A percentile compares a stretch with the other conserved stretches of the same genome.
phyloP scores from a whole-genome alignment of 2,888 invertebrate species.

The Athripsodes cinereus region DNA sequence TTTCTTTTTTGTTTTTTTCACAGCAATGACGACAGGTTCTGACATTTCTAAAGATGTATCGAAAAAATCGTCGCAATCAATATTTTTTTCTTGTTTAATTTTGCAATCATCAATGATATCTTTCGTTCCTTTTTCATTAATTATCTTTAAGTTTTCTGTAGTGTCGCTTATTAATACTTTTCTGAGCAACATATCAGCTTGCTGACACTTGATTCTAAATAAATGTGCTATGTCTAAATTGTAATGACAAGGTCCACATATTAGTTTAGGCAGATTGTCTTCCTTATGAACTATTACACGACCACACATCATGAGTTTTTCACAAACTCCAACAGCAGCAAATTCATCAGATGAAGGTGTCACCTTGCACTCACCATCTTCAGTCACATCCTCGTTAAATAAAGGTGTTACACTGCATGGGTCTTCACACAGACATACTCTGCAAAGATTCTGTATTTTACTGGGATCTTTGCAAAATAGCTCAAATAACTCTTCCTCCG shows the following conservation, averaged over 20 bases:
- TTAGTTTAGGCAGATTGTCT: not conserved
- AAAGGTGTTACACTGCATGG: not conserved
- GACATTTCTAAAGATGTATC: not conserved
- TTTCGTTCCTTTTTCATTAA: not conserved
- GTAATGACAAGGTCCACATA: not conserved
- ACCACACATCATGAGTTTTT: not conserved
- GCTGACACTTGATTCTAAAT: conserved; percentile 3
- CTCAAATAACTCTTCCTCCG: not conserved
- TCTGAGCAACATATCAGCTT: not conserved
- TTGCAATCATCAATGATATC: not conserved
- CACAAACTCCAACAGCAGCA: not conserved
- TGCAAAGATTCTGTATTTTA: not conserved
- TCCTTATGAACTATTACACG: not conserved
- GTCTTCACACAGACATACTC: not conserved
- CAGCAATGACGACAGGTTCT: not conserved
- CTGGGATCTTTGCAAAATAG: not conserved
- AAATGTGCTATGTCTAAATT: not conserved
- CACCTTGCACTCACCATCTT: not conserved
- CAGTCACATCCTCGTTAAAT: not conserved
- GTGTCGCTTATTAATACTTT: not conserved
- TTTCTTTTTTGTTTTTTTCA: not conserved
- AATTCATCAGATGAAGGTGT: not conserved
- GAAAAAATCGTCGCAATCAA: not conserved
- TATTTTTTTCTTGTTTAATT: not conserved
- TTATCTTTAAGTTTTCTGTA: not conserved